Evolutionary conservation across 2,888 invertebrate genomes (phyloP), one percentile per base, ranked within the genome.

Genomic region (Thecocarcelia acutangulata): DNA sequence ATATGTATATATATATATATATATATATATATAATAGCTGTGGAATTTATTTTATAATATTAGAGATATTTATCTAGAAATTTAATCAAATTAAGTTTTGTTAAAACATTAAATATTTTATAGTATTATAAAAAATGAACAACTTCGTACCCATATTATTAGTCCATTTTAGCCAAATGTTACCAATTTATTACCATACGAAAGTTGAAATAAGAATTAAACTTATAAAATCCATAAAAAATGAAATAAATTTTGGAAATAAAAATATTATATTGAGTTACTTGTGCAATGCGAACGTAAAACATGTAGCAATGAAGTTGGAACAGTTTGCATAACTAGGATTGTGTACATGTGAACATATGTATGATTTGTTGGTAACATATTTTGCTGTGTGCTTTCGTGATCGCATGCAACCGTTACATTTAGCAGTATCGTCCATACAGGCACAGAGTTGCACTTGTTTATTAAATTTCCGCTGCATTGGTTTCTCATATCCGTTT

Each of bases 381-480:
- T 52, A 28, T 63, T 68, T 76, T 63, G 15, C 59, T 12, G 37
- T 44, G 12, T 33, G 5, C 21, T 42, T 48, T 13, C 48, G 21
- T 40, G 19, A 54, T 19, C 21, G 13, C 8, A 40, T 70, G n/a
- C n/a, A n/a, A 2, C 40, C 13, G 50, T 74, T 54, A 11, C 19
- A 24, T 58, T 5, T 17, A 15, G 37, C 37, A 37, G 11, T 52
- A 44, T 48, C 64, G 64, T 21, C 28, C 17, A 33, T 8, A 33
- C 8, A 9, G 33, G 8, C 3, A 9, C 19, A 69, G 48, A 12
- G 13, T 12, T 61, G 46, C 66, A 68, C 52, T 63, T 63, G 73
- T 74, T 79, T 68, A 79, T 68, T 73, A 68, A 79, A 79, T 79
- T 79, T 73, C 68, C 73, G 79, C 73, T 79, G 73, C 79, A 68